These are phyloP conservation scores for Otolemur garnettii DNA, from an alignment of 2,113 vertebrate species.

Conservation along the genomic window DNA sequence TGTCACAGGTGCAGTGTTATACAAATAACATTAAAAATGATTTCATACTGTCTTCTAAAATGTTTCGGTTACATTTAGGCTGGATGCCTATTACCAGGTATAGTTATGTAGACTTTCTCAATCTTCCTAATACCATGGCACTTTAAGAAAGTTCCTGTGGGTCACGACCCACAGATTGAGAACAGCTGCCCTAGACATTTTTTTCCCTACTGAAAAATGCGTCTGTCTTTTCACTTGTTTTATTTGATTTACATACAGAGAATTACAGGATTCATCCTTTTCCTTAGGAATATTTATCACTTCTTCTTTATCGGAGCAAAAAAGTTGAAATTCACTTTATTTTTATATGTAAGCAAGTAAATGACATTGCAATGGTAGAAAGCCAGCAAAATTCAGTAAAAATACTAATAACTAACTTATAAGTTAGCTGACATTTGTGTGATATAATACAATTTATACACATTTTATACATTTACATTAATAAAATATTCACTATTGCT, in stretches of 20 bases:
- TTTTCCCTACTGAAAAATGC: neutral
- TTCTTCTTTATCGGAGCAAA: neutral
- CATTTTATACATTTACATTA: neutral
- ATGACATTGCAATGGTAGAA: neutral
- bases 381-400: neutral
- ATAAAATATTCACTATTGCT: neutral
- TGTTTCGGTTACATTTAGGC: neutral
- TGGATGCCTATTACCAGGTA: neutral
- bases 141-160: no score
- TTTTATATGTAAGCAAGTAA: neutral
- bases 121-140: no score
- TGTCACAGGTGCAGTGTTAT: neutral
- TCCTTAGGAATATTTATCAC: neutral
- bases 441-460: neutral
- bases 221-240: conserved; percentile 18
- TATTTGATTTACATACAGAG: neutral
- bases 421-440: neutral
- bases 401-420: neutral
- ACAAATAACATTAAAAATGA: neutral
- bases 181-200: no score
- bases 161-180: no score
- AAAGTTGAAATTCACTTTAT: neutral
- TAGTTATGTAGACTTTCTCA: neutral
- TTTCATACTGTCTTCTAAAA: neutral
- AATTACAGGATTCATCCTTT: neutral